These are phyloP conservation scores for Laticauda laticaudata DNA, from an alignment of 2,113 vertebrate species.

Conservation along the genomic window DNA sequence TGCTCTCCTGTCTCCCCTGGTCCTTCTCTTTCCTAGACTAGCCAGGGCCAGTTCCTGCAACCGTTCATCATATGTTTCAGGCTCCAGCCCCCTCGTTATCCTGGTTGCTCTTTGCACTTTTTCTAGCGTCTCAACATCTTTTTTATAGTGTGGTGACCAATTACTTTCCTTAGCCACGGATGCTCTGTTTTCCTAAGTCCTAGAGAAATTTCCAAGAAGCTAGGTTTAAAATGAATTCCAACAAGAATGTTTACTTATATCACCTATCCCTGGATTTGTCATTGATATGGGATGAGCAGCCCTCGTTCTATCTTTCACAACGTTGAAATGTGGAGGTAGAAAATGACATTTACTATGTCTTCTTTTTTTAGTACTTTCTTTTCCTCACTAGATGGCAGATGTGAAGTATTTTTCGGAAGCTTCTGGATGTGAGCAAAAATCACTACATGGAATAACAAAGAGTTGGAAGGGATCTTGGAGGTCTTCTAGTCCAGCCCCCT, in stretches of 20 bases:
- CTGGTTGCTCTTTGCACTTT: too few relatives aligned
- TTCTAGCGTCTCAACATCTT: too few relatives aligned
- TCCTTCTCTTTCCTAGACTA: too few relatives aligned
- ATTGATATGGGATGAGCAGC: neutral
- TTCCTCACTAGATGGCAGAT: constrained; percentile 25
- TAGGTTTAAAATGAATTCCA: neutral
- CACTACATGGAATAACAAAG: neutral
- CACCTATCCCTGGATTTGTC: neutral
- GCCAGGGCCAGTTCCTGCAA: too few relatives aligned
- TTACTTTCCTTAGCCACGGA: neutral
- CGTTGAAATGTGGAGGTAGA: neutral
- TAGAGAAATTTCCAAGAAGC: neutral
- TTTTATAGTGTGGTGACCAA: too few relatives aligned
- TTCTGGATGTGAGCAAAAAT: neutral
- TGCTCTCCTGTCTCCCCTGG: too few relatives aligned
- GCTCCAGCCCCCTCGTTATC: too few relatives aligned
- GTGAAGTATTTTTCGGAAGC: neutral
- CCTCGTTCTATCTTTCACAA: neutral
- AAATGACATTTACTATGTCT: neutral
- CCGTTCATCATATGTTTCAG: too few relatives aligned
- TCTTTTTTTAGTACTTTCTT: neutral
- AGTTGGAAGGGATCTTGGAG: too few relatives aligned
- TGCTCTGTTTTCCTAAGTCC: neutral
- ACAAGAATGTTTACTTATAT: neutral
- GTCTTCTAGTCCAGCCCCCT: too few relatives aligned